Percentiles rank a stretch among this genome's conserved stretches.
Conservation (phyloP, 2,113 vertebrate genomes). For the Chaenocephalus aceratus region DNA sequence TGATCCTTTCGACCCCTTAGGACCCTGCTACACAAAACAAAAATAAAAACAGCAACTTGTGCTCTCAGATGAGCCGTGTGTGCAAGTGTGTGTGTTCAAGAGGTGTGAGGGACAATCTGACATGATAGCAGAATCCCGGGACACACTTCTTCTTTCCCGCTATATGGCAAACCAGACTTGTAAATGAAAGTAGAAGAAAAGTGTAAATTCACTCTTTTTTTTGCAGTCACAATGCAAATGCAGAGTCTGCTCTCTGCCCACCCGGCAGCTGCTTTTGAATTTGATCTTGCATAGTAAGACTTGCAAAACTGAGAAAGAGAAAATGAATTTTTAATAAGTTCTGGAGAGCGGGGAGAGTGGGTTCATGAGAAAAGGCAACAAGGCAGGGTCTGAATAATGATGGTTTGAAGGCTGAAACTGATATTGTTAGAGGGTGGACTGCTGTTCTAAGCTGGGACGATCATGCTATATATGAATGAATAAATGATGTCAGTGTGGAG, state of each 20-base stretch:
- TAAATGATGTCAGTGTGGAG: background rate
- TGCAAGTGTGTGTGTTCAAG: background rate
- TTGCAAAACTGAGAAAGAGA: constrained; percentile 16
- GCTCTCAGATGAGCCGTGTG: constrained; percentile 46
- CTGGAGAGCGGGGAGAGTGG: background rate
- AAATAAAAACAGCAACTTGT: constrained; percentile 64
- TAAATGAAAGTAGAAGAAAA: background rate
- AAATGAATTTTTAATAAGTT: constrained; percentile 23
- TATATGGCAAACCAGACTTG: background rate
- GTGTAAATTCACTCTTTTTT: background rate
- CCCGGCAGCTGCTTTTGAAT: constrained; percentile 11
- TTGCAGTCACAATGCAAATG: background rate
- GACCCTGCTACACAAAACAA: constrained; percentile 39
- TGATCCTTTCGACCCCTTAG: constrained; percentile 54
- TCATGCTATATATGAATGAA: background rate
- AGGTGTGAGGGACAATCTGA: background rate
- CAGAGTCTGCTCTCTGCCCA: constrained; percentile 12
- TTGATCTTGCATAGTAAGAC: background rate
- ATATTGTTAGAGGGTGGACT: background rate
- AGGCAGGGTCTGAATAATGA: background rate
- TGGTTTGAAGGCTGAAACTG: background rate
- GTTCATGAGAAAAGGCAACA: constrained; percentile 2
- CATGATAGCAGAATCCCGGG: background rate
- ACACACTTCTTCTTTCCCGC: background rate
- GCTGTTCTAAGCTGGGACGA: background rate